Conservation (phyloP, 1,140 invertebrate species). For the Lepidurus apus region DNA sequence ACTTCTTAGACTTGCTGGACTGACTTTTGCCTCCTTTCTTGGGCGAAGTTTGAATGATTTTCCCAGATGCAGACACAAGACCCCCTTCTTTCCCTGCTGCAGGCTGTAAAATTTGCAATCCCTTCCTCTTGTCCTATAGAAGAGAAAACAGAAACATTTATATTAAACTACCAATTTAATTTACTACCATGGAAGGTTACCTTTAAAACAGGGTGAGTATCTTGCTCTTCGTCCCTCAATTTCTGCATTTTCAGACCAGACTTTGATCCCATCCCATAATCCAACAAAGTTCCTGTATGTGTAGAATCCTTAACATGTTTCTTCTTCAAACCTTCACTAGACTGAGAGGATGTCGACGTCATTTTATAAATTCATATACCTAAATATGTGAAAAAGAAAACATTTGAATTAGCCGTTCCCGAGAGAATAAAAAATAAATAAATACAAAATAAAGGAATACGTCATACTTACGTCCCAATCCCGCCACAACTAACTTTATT, state of each 20-base stretch:
- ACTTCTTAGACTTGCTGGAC: background rate
- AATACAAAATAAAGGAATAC: background rate
- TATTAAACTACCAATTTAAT: background rate
- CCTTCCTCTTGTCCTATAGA: constrained; percentile 25
- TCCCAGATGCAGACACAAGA: background rate
- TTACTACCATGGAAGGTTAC: background rate
- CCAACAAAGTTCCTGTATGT: too few species aligned
- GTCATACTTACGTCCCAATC: background rate
- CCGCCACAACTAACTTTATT: background rate
- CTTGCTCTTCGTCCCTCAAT: too few species aligned
- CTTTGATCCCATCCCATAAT: too few species aligned
- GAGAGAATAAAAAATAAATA: background rate
- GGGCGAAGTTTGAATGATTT: constrained; percentile 5
- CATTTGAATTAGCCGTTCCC: background rate
- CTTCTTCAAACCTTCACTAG: too few species aligned
- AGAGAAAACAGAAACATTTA: background rate
- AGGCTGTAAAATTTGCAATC: constrained; percentile 24
- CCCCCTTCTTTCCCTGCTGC: constrained; percentile 7
- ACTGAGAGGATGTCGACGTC: too few species aligned
- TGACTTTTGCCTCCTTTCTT: background rate
- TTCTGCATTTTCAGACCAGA: too few species aligned
- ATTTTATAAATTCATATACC: too few species aligned
- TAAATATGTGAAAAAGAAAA: background rate
- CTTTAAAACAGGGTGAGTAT: background rate
- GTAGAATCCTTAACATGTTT: too few species aligned